A percentile compares a stretch with the other conserved stretches of the same genome.
Conservation (phyloP, 2,113 vertebrate species). For the Lathamus discolor region DNA sequence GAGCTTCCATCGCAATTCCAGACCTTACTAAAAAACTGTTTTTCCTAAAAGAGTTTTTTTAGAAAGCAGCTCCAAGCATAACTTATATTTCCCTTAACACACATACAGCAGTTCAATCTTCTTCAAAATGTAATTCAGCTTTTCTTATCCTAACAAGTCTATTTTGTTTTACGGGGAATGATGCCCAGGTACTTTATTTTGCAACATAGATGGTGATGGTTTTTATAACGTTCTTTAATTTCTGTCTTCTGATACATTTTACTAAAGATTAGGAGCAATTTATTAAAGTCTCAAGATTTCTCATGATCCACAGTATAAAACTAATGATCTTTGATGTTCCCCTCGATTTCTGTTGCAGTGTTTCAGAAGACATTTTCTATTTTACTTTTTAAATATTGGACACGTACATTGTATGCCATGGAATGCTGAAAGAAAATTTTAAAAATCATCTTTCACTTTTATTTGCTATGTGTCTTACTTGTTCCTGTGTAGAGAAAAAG, state of each 20-base stretch:
- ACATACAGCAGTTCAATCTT: background rate
- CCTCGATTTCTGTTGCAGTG: background rate
- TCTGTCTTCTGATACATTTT: background rate
- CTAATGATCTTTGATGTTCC: background rate
- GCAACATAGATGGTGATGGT: background rate
- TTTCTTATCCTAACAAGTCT: background rate
- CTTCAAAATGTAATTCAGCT: background rate
- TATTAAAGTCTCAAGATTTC: background rate
- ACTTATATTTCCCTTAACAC: background rate
- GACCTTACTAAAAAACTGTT: background rate
- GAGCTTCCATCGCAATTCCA: background rate
- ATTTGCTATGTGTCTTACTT: background rate
- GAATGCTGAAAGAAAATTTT: background rate
- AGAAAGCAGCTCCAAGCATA: background rate
- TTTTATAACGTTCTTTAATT: background rate
- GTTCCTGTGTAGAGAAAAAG: background rate
- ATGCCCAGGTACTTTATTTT: background rate
- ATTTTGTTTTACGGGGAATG: background rate
- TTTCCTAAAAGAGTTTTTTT: background rate
- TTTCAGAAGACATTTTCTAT: background rate
- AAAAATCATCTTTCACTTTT: background rate
- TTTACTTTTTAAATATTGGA: background rate
- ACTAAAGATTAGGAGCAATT: background rate
- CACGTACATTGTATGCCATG: background rate
- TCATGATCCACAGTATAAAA: background rate